A percentile compares a stretch with the other conserved stretches of the same genome.
phyloP scores from a whole-genome alignment of 1,140 invertebrate genomes.

The silkworm (Bombyx mori) region ASM3026992v2 NC_085126.1:1816501-1817000 shows the following conservation, averaged over 20 bases:
- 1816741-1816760: slow-evolving; percentile 22
- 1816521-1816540: slow-evolving; percentile 94
- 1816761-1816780: slow-evolving; percentile 15
- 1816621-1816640: slow-evolving; percentile 80
- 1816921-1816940: slow-evolving; percentile 8
- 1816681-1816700: slow-evolving; percentile 74
- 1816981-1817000: too few species aligned
- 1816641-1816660: slow-evolving; percentile 74
- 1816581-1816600: slow-evolving; percentile 88
- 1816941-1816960: neutral
- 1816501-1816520: slow-evolving; percentile 94
- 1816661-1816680: slow-evolving; percentile 74
- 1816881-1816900: slow-evolving; percentile 10
- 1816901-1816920: neutral
- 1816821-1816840: neutral
- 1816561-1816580: slow-evolving; percentile 90
- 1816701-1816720: slow-evolving; percentile 49
- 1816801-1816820: slow-evolving; percentile 2
- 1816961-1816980: too few species aligned
- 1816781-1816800: slow-evolving; percentile 10
- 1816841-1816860: neutral
- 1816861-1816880: slow-evolving; percentile 1
- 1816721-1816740: slow-evolving; percentile 17
- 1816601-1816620: slow-evolving; percentile 80
- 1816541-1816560: slow-evolving; percentile 86